These are phyloP conservation scores for Eudyptes chrysolophus DNA, from an alignment of 2,113 vertebrate genomes.

Conservation along the genomic window DNA sequence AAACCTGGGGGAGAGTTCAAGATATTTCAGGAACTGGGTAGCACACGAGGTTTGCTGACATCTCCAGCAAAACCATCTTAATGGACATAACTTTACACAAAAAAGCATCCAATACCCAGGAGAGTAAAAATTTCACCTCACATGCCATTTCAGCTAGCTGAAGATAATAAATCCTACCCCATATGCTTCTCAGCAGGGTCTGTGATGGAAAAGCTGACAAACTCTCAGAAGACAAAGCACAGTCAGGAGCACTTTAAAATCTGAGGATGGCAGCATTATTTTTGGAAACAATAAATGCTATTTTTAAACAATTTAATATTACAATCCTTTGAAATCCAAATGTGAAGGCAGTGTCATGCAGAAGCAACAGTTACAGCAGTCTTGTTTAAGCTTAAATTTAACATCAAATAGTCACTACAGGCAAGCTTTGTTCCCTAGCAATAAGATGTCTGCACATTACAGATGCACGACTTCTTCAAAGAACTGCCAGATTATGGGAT, in stretches of 20 bases:
- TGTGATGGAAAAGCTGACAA: constrained; percentile 19
- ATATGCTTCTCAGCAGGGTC: background rate
- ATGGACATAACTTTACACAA: background rate
- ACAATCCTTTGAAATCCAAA: background rate
- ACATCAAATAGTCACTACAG: background rate
- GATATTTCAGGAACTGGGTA: background rate
- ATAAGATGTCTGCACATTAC: constrained; percentile 4
- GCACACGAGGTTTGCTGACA: background rate
- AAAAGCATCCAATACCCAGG: background rate
- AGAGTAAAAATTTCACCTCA: background rate
- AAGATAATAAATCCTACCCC: background rate
- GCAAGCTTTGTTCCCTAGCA: constrained; percentile 14
- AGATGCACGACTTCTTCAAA: constrained; percentile 10
- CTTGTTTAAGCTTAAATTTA: background rate
- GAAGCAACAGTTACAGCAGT: background rate
- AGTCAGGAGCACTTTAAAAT: background rate
- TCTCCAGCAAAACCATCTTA: background rate
- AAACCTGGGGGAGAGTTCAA: background rate
- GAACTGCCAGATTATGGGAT: constrained; percentile 6
- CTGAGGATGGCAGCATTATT: background rate
- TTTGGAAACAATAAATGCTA: constrained; percentile 19
- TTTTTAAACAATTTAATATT: constrained; percentile 5
- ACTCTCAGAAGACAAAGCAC: background rate
- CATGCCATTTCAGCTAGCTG: background rate
- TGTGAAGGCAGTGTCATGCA: background rate